Percentiles rank a stretch among this genome's conserved stretches.
phyloP scores from a whole-genome alignment of 2,797 vertebrate species.

The Anabacerthia variegaticeps region DNA sequence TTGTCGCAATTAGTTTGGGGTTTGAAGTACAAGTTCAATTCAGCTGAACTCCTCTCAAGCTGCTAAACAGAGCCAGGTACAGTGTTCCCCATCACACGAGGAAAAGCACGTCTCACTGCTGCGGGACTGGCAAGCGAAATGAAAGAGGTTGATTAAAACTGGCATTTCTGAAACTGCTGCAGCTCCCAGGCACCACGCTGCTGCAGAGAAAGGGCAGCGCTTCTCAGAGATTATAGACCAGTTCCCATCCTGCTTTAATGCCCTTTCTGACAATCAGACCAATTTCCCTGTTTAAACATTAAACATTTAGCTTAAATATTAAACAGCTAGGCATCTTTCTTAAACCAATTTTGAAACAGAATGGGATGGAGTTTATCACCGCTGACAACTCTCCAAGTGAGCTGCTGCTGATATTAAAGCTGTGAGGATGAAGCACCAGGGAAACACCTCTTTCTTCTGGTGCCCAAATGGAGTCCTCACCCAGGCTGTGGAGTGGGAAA shows the following conservation, averaged over 20 bases:
- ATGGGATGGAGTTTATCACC: neutral
- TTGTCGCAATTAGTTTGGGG: neutral
- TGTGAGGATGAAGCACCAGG: rapidly evolving
- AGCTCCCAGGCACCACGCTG: neutral
- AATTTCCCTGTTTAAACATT: conserved; percentile 59
- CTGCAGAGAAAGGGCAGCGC: neutral
- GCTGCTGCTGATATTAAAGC: neutral
- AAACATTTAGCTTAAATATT: conserved; percentile 61
- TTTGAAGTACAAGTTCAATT: neutral
- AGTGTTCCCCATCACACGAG: neutral
- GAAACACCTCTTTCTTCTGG: neutral
- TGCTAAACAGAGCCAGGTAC: neutral
- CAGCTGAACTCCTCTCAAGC: neutral
- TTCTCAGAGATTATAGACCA: neutral
- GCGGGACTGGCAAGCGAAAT: conserved; percentile 2
- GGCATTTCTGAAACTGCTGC: conserved; percentile 33
- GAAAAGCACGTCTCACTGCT: neutral
- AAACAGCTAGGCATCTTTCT: conserved; percentile 35
- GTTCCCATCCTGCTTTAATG: conserved; percentile 20
- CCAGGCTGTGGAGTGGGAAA: neutral
- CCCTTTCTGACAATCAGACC: conserved; percentile 45
- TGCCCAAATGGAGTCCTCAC: rapidly evolving
- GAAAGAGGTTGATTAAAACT: conserved; percentile 38
- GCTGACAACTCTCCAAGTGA: neutral
- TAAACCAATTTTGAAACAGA: conserved; percentile 32